Evolutionary conservation across 2,113 vertebrate species (phyloP).

Genomic region (Mastomys natalensis): DNA sequence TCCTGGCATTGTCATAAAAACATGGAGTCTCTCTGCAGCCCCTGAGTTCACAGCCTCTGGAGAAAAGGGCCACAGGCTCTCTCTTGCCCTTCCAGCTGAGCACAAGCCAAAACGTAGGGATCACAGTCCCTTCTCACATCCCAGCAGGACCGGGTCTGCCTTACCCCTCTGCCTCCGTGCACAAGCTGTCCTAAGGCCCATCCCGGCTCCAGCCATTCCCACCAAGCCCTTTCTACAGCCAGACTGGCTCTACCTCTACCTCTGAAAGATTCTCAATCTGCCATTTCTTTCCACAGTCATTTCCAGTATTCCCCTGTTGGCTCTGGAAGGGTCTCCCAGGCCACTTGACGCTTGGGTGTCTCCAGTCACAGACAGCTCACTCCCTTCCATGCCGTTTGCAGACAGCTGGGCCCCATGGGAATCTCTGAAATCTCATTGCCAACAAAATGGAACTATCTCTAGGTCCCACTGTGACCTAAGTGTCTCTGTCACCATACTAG

Average conservation of each 20-base stretch:
- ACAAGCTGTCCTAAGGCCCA: neutral
- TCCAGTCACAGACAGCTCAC: neutral
- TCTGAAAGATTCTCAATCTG: neutral
- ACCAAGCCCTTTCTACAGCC: fast-evolving
- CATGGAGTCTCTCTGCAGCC: neutral
- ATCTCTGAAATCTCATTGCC: neutral
- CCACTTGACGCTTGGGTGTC: neutral
- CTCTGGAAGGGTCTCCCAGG: neutral
- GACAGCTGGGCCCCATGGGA: neutral
- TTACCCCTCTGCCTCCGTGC: neutral
- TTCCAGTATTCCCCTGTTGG: neutral
- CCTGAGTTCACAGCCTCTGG: neutral
- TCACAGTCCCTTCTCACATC: neutral
- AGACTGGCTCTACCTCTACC: neutral
- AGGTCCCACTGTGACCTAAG: slow-evolving; percentile 12
- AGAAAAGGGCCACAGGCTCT: neutral
- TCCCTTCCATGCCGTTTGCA: neutral
- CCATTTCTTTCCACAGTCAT: neutral
- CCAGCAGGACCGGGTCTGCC: neutral
- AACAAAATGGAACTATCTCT: neutral
- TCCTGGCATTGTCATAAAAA: neutral
- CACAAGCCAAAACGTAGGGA: fast-evolving
- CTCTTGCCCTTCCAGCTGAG: neutral
- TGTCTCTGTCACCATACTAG: neutral
- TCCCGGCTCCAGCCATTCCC: neutral